These are phyloP conservation scores for Poeciliopsis prolifica DNA, from an alignment of 2,113 vertebrate species.

Conservation along the genomic window DNA sequence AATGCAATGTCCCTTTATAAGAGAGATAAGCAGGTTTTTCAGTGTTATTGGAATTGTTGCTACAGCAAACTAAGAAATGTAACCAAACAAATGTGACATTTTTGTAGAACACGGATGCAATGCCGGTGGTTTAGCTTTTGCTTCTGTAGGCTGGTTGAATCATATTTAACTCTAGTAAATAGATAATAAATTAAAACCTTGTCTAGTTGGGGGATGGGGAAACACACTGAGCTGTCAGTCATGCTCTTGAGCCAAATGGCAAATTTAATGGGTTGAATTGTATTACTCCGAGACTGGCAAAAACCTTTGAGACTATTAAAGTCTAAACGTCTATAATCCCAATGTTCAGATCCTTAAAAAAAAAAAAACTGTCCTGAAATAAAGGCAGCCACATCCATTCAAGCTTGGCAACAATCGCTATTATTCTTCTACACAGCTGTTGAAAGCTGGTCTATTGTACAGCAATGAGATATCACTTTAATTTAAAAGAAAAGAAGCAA, in stretches of 20 bases:
- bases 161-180: not conserved
- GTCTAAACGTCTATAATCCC: conserved; percentile 1
- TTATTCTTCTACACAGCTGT: conserved; percentile 51
- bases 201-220: too few relatives aligned
- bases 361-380: conserved; percentile 15
- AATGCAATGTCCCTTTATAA: too few relatives aligned
- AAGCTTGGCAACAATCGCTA: conserved; percentile 24
- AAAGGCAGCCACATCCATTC: conserved; percentile 33
- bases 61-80: too few relatives aligned
- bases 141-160: not conserved
- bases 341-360: conserved; percentile 3
- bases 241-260: not conserved
- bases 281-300: not conserved
- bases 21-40: too few relatives aligned
- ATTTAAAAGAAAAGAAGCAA: conserved; percentile 65
- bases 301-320: not conserved
- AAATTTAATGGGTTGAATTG: not conserved
- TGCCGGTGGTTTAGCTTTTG: not conserved
- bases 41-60: too few relatives aligned
- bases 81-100: too few relatives aligned
- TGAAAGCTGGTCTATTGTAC: conserved; percentile 51
- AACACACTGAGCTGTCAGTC: not conserved
- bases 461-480: conserved; percentile 71
- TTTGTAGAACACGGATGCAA: too few relatives aligned
- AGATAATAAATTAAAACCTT: not conserved